Evolutionary conservation across 2,797 vertebrate genomes (phyloP).

Genomic region (Sebastes itinus): DNA sequence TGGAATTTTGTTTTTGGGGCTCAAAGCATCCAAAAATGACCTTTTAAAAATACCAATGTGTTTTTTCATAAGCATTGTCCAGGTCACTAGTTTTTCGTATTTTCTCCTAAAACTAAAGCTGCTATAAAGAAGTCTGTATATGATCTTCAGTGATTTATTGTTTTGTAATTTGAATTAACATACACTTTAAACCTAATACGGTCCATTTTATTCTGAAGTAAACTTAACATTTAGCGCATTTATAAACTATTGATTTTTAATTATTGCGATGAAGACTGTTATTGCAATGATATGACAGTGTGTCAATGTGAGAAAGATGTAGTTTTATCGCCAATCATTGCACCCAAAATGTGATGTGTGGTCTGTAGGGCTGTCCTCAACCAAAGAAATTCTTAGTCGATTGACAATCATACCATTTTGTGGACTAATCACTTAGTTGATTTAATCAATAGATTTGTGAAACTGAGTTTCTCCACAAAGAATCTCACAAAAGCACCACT

Average conservation of each 20-base stretch:
- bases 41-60: not conserved
- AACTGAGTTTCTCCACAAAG: too few relatives aligned
- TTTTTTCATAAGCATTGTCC: not conserved
- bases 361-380: too few relatives aligned
- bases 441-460: too few relatives aligned
- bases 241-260: not conserved
- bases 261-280: not conserved
- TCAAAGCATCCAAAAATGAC: too few relatives aligned
- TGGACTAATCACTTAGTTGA: too few relatives aligned
- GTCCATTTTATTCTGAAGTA: not conserved
- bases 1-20: too few relatives aligned
- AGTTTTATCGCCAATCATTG: not conserved
- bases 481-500: too few relatives aligned
- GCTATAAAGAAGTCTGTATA: not conserved
- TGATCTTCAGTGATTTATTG: not conserved
- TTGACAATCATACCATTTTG: too few relatives aligned
- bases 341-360: not conserved
- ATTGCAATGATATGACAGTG: not conserved
- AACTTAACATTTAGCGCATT: not conserved
- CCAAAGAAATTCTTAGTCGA: too few relatives aligned
- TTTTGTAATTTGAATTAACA: not conserved
- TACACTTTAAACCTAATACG: not conserved
- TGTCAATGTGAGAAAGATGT: not conserved
- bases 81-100: not conserved
- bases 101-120: not conserved